These are phyloP conservation scores for Desmodus rotundus DNA, from an alignment of 2,113 vertebrate species.

Conservation along the genomic window DNA sequence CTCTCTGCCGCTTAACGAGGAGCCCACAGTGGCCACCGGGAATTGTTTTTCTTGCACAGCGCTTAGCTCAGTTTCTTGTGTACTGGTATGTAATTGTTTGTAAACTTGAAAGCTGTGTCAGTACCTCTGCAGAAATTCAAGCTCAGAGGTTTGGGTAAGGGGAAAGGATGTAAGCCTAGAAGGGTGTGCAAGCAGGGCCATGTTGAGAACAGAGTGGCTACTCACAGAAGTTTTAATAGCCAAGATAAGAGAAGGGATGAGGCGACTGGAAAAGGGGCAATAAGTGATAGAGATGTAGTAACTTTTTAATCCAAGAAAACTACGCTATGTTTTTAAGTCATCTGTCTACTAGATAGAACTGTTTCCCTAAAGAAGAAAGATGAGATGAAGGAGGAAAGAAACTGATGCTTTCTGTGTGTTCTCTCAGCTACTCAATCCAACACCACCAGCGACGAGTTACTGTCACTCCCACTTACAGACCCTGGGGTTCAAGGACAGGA, in stretches of 20 bases:
- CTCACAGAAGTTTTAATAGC: neutral
- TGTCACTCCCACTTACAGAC: neutral
- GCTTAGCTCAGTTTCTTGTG: neutral
- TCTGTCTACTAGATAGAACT: neutral
- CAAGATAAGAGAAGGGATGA: neutral
- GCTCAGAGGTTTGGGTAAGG: neutral
- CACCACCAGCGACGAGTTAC: neutral
- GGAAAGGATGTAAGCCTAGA: neutral
- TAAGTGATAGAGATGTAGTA: neutral
- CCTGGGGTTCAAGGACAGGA: neutral
- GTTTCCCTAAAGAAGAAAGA: neutral
- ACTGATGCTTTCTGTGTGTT: neutral
- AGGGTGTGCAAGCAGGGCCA: neutral
- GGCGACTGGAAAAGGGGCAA: neutral
- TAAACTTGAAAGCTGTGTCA: neutral
- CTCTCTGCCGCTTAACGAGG: neutral
- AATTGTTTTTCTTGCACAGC: neutral
- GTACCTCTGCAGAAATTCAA: neutral
- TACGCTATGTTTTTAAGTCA: neutral
- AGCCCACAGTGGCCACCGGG: neutral
- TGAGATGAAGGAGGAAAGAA: neutral
- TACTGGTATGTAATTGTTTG: neutral
- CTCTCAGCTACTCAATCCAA: neutral
- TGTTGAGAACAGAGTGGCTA: neutral
- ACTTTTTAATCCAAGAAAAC: conserved; percentile 5